Evolutionary conservation across 2,888 invertebrate genomes (phyloP), one percentile per base, ranked within the genome.

Genomic region (Amiota communis): DNA sequence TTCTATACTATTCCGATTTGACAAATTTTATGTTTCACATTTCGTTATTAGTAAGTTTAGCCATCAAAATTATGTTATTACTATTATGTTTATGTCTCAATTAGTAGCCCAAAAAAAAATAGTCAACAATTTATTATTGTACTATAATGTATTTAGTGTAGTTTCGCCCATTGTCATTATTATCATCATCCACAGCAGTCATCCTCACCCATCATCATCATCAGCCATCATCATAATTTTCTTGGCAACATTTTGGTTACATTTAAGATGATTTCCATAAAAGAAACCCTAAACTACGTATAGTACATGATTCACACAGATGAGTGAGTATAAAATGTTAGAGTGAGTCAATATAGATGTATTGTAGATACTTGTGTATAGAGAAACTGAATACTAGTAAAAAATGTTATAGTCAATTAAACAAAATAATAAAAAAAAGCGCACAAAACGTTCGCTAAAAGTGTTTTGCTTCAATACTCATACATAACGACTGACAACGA

Each of bases 331-430:
- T 12, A 51, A 51, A 11, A 67, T 59, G 17, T 51, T 17, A 49
- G n/a, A 68, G 13, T n/a, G n/a, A n/a, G n/a, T n/a, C n/a, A n/a
- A n/a, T n/a, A n/a, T n/a, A n/a, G n/a, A n/a, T n/a, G n/a, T n/a
- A n/a, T n/a, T n/a, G n/a, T n/a, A n/a, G n/a, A n/a, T n/a, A n/a
- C n/a, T n/a, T 36, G 51, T n/a, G 8, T 53, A 53, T 15, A 72
- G 36, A 36, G 36, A 36, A 36, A 36, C 36, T 36, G 36, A 53
- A 77, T 76, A n/a, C n/a, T n/a, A 81, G 81, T 84, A 82, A 86
- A 84, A 84, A 82, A 77, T 75, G 79, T 84, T 83, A 85, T 82
- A 80, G 83, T 78, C 84, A 86, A 86, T 86, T 86, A 84, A 86
- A 84, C 77, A 81, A 81, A 84, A 83, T 83, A 80, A 78, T 86